These are phyloP conservation scores for Poecilia picta DNA, from an alignment of 2,797 vertebrate species.

Conservation along the genomic window DNA sequence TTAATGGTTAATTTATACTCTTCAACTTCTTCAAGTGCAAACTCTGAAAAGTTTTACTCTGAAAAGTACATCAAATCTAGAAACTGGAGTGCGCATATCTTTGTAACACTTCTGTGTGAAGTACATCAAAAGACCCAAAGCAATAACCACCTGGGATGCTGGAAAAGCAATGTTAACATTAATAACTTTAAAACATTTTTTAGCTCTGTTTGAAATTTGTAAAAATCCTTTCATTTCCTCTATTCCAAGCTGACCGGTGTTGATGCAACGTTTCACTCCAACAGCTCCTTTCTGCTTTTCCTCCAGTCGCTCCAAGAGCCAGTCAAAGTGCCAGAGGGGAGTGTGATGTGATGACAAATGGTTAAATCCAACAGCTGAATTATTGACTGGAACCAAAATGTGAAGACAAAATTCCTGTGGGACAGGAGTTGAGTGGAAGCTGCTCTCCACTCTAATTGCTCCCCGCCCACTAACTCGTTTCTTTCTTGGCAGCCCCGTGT, in stretches of 20 bases:
- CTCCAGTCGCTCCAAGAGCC: slow-evolving; percentile 14
- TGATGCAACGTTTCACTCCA: neutral
- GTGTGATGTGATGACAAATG: slow-evolving; percentile 57
- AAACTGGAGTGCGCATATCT: neutral
- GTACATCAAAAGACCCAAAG: neutral
- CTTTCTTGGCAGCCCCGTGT: slow-evolving; percentile 55
- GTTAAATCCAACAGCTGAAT: slow-evolving; percentile 65
- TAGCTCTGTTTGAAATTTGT: neutral
- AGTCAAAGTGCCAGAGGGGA: slow-evolving; percentile 28
- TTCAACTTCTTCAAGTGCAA: neutral
- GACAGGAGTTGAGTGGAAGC: slow-evolving; percentile 68
- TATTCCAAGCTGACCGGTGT: slow-evolving; percentile 1
- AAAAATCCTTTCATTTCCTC: neutral
- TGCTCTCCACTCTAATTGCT: slow-evolving; percentile 73
- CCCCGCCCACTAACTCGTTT: slow-evolving; percentile 49
- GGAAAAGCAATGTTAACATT: neutral
- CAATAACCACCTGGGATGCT: neutral
- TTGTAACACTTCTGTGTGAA: neutral
- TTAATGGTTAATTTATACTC: neutral
- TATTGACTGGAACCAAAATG: slow-evolving; percentile 72
- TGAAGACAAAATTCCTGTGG: slow-evolving; percentile 60
- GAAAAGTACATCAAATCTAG: neutral
- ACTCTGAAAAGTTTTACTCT: neutral
- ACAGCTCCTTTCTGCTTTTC: neutral
- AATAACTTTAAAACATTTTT: slow-evolving; percentile 1